These are phyloP conservation scores for Nezara viridula DNA, from an alignment of 2,888 invertebrate genomes.

Conservation along the genomic window DNA sequence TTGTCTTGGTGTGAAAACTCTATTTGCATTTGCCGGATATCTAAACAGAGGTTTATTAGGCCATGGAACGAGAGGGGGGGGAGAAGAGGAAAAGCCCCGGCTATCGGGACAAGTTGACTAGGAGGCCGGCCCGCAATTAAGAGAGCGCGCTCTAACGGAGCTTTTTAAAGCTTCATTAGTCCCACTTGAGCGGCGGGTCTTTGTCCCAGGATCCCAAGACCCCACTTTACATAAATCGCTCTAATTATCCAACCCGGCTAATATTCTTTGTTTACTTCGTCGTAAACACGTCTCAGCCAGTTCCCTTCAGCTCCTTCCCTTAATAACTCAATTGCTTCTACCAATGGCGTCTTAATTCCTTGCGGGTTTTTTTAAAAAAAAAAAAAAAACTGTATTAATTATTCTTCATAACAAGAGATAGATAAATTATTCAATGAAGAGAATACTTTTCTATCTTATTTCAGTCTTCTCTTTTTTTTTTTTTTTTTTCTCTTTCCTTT, in stretches of 20 bases:
- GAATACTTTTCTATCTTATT: no score
- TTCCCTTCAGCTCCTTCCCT: no score
- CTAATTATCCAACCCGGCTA: conserved; percentile 29
- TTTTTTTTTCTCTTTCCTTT: no score
- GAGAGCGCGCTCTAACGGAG: not conserved
- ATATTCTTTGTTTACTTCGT: conserved; percentile 47
- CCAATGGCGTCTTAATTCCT: not conserved
- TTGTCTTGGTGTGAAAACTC: not conserved
- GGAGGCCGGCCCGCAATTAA: not conserved
- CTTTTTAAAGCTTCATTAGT: conserved; percentile 47
- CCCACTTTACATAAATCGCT: conserved; percentile 33
- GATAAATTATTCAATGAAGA: no score
- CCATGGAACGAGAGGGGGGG: no score
- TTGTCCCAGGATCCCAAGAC: not conserved
- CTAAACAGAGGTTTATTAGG: not conserved
- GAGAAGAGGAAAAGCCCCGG: no score
- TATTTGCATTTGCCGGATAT: not conserved
- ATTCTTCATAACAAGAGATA: not conserved
- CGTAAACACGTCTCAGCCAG: not conserved
- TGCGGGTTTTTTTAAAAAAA: not conserved
- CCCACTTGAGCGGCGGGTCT: not conserved
- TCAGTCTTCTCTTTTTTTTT: no score
- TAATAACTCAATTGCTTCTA: not conserved
- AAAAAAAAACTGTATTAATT: not conserved
- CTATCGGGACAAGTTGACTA: not conserved